Evolutionary conservation across 2,113 vertebrate species (phyloP), one percentile per base, ranked within the genome.

Genomic region (Tinamus guttatus): DNA sequence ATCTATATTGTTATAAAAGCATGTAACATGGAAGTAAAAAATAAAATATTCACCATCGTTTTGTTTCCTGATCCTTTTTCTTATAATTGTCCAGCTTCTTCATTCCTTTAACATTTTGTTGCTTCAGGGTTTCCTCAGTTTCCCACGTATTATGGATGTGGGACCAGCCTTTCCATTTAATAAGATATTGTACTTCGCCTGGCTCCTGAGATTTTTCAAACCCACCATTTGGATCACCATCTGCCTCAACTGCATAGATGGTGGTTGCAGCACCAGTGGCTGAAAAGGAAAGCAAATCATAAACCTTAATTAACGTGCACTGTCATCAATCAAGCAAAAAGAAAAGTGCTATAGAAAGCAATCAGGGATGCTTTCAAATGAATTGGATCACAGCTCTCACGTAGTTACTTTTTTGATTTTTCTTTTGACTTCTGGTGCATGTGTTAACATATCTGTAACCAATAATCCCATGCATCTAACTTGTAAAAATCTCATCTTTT

Each of bases 131-230:
- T 85, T 99, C 99, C 90, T 99, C 99, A 2, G 99, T 99, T 97
- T 99, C 99, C 99, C 99, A 99, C 5, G 99, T 99, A 51, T 99
- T 99, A 93, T 99, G 99, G 92, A 99, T 99, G 94, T 99, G 99
- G 13, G 99, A 99, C 99, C 99, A 99, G 34, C 99, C 99, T 97
- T 99, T 99, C 99, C 99, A 99, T 96, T 99, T 99, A 89, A 99
- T 99, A 95, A 99, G 97, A 97, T 99, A 99, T 81, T 99, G 99
- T 87, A 97, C 58, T 15, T 99, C 99, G 71, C 98, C 99, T 2
- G 97, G 74, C 87, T 99, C 99, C 91, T 98, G 99, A 94, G 96
- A 98, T 62, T 98, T 98, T 81, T 98, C 98, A 97, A 99, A 99
- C 75, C 96, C 99, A 94, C 77, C 59, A 93, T 99, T 99, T 73